Evolutionary conservation across 2,797 vertebrate species (phyloP).

Genomic region (Columba guinea): DNA sequence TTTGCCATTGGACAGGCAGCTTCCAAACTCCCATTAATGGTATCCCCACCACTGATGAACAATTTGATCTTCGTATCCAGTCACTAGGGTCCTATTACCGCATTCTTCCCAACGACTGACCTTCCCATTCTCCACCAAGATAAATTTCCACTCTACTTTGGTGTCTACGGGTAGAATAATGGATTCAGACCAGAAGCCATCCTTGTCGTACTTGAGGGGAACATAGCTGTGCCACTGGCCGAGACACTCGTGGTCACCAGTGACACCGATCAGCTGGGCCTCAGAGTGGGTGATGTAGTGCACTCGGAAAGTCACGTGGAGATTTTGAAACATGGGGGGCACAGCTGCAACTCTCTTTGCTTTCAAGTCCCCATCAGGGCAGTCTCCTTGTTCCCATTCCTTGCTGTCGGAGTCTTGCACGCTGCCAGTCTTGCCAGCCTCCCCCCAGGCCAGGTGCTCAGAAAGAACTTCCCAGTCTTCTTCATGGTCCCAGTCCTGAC

Average conservation of each 20-base stretch:
- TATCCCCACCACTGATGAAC: conserved; percentile 88
- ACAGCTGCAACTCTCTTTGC: conserved; percentile 74
- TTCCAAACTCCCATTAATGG: conserved; percentile 67
- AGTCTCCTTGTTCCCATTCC: conserved; percentile 49
- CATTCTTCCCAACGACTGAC: conserved; percentile 95
- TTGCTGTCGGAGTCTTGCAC: neutral
- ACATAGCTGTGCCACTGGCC: conserved; percentile 87
- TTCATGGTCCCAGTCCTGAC: conserved; percentile 31
- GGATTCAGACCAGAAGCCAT: conserved; percentile 85
- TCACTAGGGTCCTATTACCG: conserved; percentile 84
- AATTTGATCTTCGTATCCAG: conserved; percentile 80
- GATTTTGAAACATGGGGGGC: conserved; percentile 80
- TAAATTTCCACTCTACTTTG: conserved; percentile 92
- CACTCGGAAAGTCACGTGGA: conserved; percentile 84
- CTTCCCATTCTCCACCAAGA: conserved; percentile 86
- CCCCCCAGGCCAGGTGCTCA: conserved; percentile 43
- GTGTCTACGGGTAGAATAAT: conserved; percentile 82
- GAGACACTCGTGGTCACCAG: conserved; percentile 86
- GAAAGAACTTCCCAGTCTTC: conserved; percentile 74
- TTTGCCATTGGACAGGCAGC: neutral
- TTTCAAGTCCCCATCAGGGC: conserved; percentile 35
- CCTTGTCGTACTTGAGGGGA: conserved; percentile 78
- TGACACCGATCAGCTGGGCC: conserved; percentile 83
- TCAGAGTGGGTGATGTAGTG: conserved; percentile 85
- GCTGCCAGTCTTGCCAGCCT: neutral